Conservation (phyloP, 2,888 invertebrate species). For the Antheraea yamamai region DNA sequence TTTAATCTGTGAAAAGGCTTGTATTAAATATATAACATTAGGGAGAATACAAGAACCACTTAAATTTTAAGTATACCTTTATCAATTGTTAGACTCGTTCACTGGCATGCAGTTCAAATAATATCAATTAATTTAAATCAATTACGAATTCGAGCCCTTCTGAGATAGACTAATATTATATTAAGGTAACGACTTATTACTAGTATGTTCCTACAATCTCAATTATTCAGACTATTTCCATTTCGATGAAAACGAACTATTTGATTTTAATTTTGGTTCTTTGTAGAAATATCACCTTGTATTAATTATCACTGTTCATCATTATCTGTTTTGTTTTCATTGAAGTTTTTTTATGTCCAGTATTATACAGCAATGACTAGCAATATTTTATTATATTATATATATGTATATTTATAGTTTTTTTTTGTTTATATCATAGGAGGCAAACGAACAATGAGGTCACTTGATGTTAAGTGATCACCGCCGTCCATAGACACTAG, state of each 20-base stretch:
- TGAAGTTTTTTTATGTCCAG: neutral
- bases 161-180: neutral
- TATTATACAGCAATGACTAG: neutral
- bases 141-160: neutral
- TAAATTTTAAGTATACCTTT: neutral
- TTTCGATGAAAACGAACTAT: neutral
- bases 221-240: neutral
- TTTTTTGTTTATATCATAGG: too few species aligned
- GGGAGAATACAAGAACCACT: neutral
- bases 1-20: too few species aligned
- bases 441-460: too few species aligned
- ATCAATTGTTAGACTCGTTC: neutral
- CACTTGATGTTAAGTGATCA: too few species aligned
- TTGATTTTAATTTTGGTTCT: neutral
- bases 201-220: neutral
- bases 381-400: too few species aligned
- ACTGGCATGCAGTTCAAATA: neutral
- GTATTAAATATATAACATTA: too few species aligned
- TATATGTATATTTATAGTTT: too few species aligned
- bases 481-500: too few species aligned
- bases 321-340: neutral
- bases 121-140: neutral
- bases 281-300: neutral
- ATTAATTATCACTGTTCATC: neutral
- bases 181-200: neutral